Conservation (phyloP, 1,140 invertebrate genomes). For the Calosoma granatense region DNA sequence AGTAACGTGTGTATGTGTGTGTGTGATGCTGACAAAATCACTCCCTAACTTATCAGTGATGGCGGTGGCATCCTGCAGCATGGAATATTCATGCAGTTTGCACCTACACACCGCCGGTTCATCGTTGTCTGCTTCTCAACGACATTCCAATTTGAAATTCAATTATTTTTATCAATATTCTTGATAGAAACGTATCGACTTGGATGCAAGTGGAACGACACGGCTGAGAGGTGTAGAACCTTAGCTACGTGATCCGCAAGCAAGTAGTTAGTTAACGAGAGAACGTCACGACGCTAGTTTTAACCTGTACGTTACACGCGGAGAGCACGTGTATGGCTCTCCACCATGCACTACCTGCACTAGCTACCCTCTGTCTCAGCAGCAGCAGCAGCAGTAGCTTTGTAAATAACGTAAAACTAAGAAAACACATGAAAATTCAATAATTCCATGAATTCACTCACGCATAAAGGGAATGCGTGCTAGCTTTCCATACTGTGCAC, state of each 20-base stretch:
- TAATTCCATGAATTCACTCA: not conserved
- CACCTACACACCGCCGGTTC: not conserved
- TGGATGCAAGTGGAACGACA: not conserved
- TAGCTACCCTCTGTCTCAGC: no score
- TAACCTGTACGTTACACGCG: not conserved
- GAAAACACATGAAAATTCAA: not conserved
- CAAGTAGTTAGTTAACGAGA: not conserved
- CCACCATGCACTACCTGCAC: no score
- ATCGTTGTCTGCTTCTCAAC: no score
- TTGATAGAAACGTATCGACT: not conserved
- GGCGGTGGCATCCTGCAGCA: not conserved
- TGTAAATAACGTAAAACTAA: constrained; percentile 5
- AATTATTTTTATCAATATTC: not conserved
- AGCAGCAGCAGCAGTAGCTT: no score
- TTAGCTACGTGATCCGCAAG: not conserved
- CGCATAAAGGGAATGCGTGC: not conserved
- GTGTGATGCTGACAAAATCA: not conserved
- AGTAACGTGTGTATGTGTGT: not conserved
- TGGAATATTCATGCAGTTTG: not conserved
- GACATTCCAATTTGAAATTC: not conserved
- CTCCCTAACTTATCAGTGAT: not conserved
- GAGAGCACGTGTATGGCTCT: no score
- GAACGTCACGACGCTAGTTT: not conserved
- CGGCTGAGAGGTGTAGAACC: no score
- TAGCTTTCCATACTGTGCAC: not conserved